These are phyloP conservation scores for Polypterus bichir DNA, from an alignment of 2,113 vertebrate species.

Conservation along the genomic window DNA sequence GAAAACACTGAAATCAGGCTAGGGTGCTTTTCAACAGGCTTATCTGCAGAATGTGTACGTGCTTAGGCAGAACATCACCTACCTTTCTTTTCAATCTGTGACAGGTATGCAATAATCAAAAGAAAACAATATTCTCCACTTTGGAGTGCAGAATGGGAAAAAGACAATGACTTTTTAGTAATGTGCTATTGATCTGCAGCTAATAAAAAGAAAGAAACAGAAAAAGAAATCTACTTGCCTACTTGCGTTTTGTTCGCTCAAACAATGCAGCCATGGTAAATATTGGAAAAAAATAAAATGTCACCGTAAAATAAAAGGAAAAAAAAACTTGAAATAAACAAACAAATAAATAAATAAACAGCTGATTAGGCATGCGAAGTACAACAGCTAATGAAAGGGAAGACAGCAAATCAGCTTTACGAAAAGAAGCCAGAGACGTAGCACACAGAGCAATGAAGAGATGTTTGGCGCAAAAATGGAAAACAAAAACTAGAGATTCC, in stretches of 20 bases:
- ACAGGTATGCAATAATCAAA: conserved; percentile 92
- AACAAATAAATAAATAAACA: conserved; percentile 33
- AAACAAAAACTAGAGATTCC: conserved; percentile 32
- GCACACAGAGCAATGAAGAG: conserved; percentile 45
- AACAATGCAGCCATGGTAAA: conserved; percentile 45
- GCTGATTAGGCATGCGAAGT: conserved; percentile 60
- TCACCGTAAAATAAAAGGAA: conserved; percentile 10
- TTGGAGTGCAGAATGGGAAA: conserved; percentile 80
- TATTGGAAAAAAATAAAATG: conserved; percentile 17
- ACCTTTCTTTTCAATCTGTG: conserved; percentile 91
- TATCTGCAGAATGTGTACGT: conserved; percentile 93
- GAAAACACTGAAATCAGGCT: conserved; percentile 72
- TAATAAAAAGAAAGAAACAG: conserved; percentile 40
- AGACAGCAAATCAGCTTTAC: conserved; percentile 32
- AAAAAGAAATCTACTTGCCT: conserved; percentile 38
- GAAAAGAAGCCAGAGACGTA: conserved; percentile 25
- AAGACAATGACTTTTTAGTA: conserved; percentile 93
- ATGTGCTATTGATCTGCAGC: conserved; percentile 67
- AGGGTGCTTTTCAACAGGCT: conserved; percentile 92
- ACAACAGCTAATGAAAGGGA: conserved; percentile 47
- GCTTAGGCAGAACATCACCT: conserved; percentile 89
- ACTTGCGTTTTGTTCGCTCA: conserved; percentile 44
- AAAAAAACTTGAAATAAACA: conserved; percentile 26
- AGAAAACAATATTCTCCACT: conserved; percentile 82
- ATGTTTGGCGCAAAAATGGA: conserved; percentile 38